phyloP scores from a whole-genome alignment of 2,113 vertebrate species.

The Pholis gunnellus region DNA sequence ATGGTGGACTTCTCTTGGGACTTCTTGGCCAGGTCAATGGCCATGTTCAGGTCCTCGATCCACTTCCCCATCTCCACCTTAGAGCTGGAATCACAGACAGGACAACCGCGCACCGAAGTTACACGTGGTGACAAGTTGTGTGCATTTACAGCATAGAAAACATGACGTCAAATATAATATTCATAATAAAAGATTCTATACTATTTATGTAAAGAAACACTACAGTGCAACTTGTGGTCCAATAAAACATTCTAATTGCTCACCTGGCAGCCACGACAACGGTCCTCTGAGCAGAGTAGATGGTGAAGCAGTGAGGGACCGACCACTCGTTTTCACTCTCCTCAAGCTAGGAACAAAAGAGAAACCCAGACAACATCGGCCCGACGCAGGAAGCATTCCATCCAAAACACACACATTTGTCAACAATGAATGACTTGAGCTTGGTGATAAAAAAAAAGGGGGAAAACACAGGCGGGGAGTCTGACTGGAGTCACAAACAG shows the following conservation, averaged over 20 bases:
- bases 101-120: no score
- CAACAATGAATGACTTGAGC: not conserved
- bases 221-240: not conserved
- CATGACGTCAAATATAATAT: not conserved
- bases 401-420: not conserved
- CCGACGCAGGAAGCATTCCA: not conserved
- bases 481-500: conserved; percentile 8
- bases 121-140: not conserved
- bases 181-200: not conserved
- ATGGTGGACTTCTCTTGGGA: conserved; percentile 81
- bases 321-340: conserved; percentile 91
- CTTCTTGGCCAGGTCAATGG: conserved; percentile 91
- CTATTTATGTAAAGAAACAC: not conserved
- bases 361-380: not conserved
- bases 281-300: conserved; percentile 94
- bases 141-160: not conserved
- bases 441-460: not conserved
- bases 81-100: conserved; percentile 81
- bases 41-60: conserved; percentile 91
- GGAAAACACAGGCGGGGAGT: not conserved
- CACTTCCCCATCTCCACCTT: conserved; percentile 95
- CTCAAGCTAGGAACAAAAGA: conserved; percentile 86
- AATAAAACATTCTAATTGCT: conserved; percentile 8
- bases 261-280: conserved; percentile 96
- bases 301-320: conserved; percentile 94